Base-by-base conservation (phyloP, 2,113 vertebrate genomes). In the Calyptommatus sinebrachiatus region DNA sequence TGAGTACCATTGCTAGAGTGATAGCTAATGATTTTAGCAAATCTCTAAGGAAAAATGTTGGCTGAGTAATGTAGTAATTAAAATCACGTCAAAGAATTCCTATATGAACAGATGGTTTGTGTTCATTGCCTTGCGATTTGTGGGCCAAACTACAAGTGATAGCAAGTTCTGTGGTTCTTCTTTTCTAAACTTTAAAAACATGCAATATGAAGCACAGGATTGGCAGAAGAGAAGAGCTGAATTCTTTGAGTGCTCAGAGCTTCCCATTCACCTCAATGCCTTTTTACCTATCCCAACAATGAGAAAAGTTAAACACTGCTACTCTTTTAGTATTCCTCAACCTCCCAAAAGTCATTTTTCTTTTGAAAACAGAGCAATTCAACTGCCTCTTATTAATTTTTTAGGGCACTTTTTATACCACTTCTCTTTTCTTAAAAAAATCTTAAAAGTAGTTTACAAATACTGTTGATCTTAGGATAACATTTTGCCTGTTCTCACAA, bases 11-110 rank as follows among this genome's bases (percentile, higher is more conserved):
- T 88, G 78, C 86, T 83, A 53, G 71, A 76, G 83, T 85, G 86
- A 93, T 87, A 86, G 41, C 76, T 89, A 87, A 88, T 93, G 92
- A 89, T 86, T 74, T 84, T 94, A 95, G 93, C 90, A 88, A 73
- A 80, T 81, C 82, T 72, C 77, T 73, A 84, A 92, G 89, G 92
- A 96, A 94, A 84, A 94, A 90, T 89, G 84, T 92, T 94, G 87
- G 91, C 89, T 95, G 92, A 91, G 84, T 82, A 78, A 90, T 89
- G 81, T 69, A 89, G 73, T 85, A 81, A 84, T 95, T 94, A 95
- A 93, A 91, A 88, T 95, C 86, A 93, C 83, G 93, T 94, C 92
- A 94, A 91, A 91, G 57, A 61, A 77, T 86, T 89, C 80, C 87
- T 88, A 71, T 74, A 93, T 87, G 92, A 89, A 89, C 86, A 89